Evolutionary conservation across 2,113 vertebrate species (phyloP).

Genomic region (Chloebia gouldiae): DNA sequence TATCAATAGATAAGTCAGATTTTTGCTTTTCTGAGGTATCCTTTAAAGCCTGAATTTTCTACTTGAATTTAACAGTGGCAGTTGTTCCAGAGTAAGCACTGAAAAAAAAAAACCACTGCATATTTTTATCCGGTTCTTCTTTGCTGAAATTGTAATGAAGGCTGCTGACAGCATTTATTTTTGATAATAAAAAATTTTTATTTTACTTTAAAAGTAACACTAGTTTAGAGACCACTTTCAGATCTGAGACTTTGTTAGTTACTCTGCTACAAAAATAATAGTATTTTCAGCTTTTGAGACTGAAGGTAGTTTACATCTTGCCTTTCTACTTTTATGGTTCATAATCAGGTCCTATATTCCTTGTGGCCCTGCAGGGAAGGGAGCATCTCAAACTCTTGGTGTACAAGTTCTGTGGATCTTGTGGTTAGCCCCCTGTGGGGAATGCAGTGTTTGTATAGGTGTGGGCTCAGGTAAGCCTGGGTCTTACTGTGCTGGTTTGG

Average conservation of each 20-base stretch:
- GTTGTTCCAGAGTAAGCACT: not conserved
- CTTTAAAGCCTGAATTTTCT: conserved; percentile 38
- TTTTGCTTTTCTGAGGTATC: conserved; percentile 31
- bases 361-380: not conserved
- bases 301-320: not conserved
- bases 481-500: not conserved
- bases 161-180: not conserved
- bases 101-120: not conserved
- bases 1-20: conserved; percentile 38
- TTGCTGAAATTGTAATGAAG: not conserved
- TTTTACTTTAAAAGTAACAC: not conserved
- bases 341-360: not conserved
- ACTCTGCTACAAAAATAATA: not conserved
- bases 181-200: not conserved
- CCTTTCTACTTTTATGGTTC: not conserved
- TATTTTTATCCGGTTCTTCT: not conserved
- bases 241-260: not conserved
- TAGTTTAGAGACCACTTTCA: not conserved
- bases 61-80: conserved; percentile 11
- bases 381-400: not conserved
- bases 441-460: not conserved
- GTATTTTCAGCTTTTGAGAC: not conserved
- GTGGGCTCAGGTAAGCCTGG: not conserved
- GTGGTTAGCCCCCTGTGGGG: not conserved
- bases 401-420: not conserved